Evolutionary conservation across 2,888 invertebrate genomes (phyloP).

Genomic region (Agonopterix arenella): DNA sequence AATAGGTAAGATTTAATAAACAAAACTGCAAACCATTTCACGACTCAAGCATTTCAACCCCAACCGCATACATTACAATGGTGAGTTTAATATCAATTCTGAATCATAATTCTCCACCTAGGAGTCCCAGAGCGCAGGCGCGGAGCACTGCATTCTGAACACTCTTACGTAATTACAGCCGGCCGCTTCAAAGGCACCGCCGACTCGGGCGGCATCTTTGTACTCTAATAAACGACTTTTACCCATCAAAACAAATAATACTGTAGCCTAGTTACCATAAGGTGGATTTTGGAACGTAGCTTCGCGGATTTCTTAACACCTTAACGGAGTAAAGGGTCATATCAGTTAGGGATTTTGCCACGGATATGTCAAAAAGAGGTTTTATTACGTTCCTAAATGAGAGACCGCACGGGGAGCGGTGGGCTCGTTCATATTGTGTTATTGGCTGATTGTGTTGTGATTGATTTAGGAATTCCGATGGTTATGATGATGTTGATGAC

Average conservation of each 20-base stretch:
- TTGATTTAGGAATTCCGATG: slow-evolving; percentile 28
- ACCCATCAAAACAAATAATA: slow-evolving; percentile 14
- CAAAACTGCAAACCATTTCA: no score
- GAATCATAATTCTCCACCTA: slow-evolving; percentile 28
- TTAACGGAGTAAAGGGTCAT: slow-evolving; percentile 67
- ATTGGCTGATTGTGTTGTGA: slow-evolving; percentile 21
- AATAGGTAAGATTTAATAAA: no score
- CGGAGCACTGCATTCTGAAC: slow-evolving; percentile 7
- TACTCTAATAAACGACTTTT: slow-evolving; percentile 63
- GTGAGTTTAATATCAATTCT: slow-evolving; percentile 9
- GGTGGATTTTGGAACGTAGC: slow-evolving; percentile 15
- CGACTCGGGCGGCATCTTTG: slow-evolving; percentile 63
- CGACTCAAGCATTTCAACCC: no score
- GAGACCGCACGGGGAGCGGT: slow-evolving; percentile 47
- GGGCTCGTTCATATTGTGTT: slow-evolving; percentile 31
- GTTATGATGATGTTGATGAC: slow-evolving; percentile 4
- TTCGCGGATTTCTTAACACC: slow-evolving; percentile 61
- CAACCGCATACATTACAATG: no score
- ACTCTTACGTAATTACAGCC: slow-evolving; percentile 66
- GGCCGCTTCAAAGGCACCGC: slow-evolving; percentile 65
- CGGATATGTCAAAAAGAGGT: slow-evolving; percentile 76
- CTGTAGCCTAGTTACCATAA: slow-evolving; percentile 6
- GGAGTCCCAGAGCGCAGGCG: slow-evolving; percentile 33
- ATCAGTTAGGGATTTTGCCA: slow-evolving; percentile 77
- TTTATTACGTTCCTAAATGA: slow-evolving; percentile 67